phyloP scores from a whole-genome alignment of 2,888 invertebrate species.

The Eupithecia exiguata region DNA sequence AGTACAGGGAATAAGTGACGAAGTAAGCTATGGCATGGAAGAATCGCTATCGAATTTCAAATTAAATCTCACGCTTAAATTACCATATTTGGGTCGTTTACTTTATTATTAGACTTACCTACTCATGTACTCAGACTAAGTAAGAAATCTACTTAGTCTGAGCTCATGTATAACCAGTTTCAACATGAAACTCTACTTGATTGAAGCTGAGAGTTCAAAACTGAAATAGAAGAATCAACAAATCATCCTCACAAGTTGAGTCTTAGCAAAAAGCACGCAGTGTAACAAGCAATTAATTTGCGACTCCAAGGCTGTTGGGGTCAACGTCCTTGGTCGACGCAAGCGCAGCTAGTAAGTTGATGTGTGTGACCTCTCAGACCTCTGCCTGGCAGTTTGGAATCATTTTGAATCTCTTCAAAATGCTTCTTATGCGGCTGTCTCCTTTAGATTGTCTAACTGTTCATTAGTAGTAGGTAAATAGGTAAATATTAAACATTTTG shows the following conservation, averaged over 20 bases:
- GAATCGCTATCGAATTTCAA: too few species aligned
- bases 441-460: background rate
- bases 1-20: too few species aligned
- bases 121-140: too few species aligned
- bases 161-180: background rate
- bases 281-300: conserved; percentile 62
- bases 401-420: background rate
- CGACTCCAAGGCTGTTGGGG: conserved; percentile 72
- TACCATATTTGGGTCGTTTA: background rate
- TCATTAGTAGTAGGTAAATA: too few species aligned
- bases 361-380: conserved; percentile 12
- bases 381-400: background rate
- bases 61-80: background rate
- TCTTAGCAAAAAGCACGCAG: background rate
- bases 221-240: background rate
- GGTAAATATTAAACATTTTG: too few species aligned
- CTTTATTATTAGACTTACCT: background rate
- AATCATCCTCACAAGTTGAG: background rate
- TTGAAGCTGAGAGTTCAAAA: background rate
- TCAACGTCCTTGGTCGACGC: conserved; percentile 66
- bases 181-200: background rate
- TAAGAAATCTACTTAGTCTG: too few species aligned
- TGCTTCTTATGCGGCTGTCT: background rate
- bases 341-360: conserved; percentile 18
- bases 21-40: too few species aligned